Conservation (phyloP, 2,113 vertebrate species). For the Butorides virescens region DNA sequence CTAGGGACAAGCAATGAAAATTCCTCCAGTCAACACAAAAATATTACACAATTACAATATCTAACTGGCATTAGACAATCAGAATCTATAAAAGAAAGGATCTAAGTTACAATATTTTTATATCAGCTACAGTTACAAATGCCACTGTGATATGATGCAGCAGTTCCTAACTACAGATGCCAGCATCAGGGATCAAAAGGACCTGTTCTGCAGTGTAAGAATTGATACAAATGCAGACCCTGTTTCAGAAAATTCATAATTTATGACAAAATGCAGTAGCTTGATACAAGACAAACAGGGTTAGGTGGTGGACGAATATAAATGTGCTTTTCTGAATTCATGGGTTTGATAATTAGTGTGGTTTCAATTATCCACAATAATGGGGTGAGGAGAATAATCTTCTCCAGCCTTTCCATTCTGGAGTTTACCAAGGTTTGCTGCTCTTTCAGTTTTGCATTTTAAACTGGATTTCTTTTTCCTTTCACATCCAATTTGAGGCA, state of each 20-base stretch:
- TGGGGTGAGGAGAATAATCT: background rate
- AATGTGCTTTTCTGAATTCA: background rate
- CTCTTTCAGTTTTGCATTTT: background rate
- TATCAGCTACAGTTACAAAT: background rate
- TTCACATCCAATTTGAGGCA: background rate
- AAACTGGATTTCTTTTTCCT: background rate
- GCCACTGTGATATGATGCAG: background rate
- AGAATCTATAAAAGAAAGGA: background rate
- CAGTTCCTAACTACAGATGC: background rate
- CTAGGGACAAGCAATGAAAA: background rate
- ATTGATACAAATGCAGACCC: background rate
- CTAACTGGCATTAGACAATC: background rate
- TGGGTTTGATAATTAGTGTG: background rate
- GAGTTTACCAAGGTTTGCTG: background rate
- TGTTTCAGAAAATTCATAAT: background rate
- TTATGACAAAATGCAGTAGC: background rate
- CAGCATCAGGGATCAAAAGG: too few relatives aligned
- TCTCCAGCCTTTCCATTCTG: background rate
- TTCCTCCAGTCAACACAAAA: background rate
- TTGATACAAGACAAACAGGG: background rate
- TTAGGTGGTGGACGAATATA: background rate
- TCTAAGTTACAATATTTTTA: background rate
- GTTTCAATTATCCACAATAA: background rate
- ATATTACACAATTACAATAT: background rate
- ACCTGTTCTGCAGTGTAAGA: background rate